Evolutionary conservation across 2,113 vertebrate species (phyloP), one percentile per base, ranked within the genome.

Genomic region (Rafetus swinhoei): DNA sequence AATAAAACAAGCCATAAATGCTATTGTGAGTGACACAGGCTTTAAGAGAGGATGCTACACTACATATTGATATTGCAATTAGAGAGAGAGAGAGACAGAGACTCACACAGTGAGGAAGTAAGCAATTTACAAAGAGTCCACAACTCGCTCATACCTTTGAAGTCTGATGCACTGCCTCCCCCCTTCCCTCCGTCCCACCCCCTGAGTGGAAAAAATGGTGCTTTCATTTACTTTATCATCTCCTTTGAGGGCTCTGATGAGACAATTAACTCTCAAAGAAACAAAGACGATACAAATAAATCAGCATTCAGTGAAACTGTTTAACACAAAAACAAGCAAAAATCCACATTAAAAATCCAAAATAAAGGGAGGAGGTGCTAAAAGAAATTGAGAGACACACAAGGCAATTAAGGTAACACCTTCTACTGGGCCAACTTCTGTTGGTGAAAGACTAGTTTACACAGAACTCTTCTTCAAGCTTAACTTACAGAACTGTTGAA

Each of bases 1-100:
- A 69, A 22, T 24, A 45, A 45, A 11, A 0, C 0, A 1, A 84
- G 15, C 29, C 55, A 0, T 0, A 1, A 35, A 82, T 7, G 25
- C 59, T 60, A 39, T 50, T 90, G 56, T 85, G 85, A 88, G 1
- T 9, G 69, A 1, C 0, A 60, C 4, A 55, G 29, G 19, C 65
- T 82, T n/a, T 50, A 79, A 79, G 93, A 45, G 65, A 22, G 53
- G 21, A 15, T 60, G 74, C 29, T 79, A 24, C 86, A 24, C 79
- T 93, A 79, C 45, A 50, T 52, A 22, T 89, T 86, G 2, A 29
- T 90, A 55, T 79, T 56, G 5, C 50, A 81, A 52, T 45, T 45
- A 45, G 57, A 35, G 27, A 57, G n/a, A 76, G 1, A 81, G 29
- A 88, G 56, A 16, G 29, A 15, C 9, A 83, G 82, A 83, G 92